phyloP scores from a whole-genome alignment of 2,888 invertebrate genomes.

The Microchrysa polita region DNA sequence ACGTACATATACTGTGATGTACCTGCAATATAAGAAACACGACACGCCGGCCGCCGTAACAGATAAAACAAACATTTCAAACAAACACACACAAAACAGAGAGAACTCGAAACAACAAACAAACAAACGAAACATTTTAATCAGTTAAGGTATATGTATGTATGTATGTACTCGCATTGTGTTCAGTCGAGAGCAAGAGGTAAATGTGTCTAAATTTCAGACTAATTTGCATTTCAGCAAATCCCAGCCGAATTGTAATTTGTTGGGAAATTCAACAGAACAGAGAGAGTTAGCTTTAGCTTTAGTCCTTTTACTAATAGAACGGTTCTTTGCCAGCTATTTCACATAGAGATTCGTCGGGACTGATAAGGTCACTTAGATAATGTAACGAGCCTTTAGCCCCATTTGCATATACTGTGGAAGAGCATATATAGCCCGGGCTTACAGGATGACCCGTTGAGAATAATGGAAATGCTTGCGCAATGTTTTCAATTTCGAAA shows the following conservation, averaged over 20 bases:
- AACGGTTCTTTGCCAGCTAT: background rate
- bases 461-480: no score
- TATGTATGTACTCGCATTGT: no score
- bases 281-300: background rate
- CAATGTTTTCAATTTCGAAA: no score
- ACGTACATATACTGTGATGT: conserved; percentile 89
- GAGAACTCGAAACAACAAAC: conserved; percentile 5
- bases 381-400: no score
- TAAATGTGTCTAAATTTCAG: conserved; percentile 9
- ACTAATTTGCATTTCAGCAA: conserved; percentile 14
- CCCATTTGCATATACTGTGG: no score
- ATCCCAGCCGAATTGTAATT: conserved; percentile 1
- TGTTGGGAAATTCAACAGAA: background rate
- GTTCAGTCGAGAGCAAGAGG: no score
- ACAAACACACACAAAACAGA: no score
- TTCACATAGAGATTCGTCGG: background rate
- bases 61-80: no score
- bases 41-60: background rate
- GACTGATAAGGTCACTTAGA: background rate
- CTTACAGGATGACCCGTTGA: no score
- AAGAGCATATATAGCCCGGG: no score
- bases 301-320: conserved; percentile 2
- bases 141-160: conserved; percentile 10
- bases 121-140: conserved; percentile 14
- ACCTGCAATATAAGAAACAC: conserved; percentile 64